Percentiles rank a stretch among this genome's conserved stretches.
Conservation (phyloP, 2,113 vertebrate genomes). For the Falco punctatus region DNA sequence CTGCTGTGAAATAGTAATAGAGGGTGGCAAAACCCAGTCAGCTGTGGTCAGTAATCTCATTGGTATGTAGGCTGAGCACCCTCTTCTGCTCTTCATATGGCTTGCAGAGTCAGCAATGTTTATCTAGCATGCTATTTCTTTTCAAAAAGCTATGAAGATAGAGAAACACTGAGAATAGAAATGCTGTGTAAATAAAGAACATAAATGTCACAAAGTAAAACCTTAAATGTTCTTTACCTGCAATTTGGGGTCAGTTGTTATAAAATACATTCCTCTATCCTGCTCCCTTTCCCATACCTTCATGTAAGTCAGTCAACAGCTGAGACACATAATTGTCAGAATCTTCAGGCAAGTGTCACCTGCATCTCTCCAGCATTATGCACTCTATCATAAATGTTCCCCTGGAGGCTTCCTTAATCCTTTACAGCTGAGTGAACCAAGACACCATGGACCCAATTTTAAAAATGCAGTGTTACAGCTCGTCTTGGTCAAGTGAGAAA, state of each 20-base stretch:
- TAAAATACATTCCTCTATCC: not conserved
- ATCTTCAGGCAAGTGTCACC: not conserved
- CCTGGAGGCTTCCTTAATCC: slow-evolving; percentile 6
- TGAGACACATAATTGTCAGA: not conserved
- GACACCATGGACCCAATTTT: not conserved
- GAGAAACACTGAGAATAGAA: not conserved
- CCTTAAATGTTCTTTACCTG: not conserved
- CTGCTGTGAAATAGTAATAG: not conserved
- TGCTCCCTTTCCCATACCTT: not conserved
- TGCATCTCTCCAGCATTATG: not conserved
- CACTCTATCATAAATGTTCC: not conserved
- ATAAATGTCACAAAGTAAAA: not conserved
- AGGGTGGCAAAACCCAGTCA: not conserved
- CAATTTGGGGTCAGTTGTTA: not conserved
- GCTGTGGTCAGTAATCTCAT: not conserved
- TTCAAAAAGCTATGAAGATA: not conserved
- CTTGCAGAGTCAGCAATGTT: not conserved
- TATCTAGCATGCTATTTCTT: not conserved
- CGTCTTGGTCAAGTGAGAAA: not conserved
- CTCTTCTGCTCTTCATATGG: not conserved
- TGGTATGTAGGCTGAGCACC: not conserved
- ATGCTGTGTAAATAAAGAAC: not conserved
- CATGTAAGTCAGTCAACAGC: not conserved
- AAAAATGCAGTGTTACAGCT: not conserved
- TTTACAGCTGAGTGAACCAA: slow-evolving; percentile 15